Percentiles rank a stretch among this genome's conserved stretches.
Evolutionary conservation across 2,888 invertebrate genomes (phyloP).

Genomic region (Synergus itoensis): DNA sequence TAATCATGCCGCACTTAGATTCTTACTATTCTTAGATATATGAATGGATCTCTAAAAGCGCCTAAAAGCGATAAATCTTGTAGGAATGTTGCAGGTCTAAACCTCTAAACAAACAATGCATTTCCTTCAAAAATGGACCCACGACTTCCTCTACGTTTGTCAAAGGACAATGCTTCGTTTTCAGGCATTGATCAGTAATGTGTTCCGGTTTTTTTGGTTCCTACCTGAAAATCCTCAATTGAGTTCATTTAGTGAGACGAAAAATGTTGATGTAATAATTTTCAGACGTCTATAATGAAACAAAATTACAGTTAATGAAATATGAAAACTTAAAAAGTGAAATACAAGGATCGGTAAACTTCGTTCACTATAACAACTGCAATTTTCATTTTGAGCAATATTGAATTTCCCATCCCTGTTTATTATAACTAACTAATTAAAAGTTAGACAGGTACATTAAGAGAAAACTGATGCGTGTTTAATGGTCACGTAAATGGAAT

Average conservation of each 20-base stretch:
- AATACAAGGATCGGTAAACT: not conserved
- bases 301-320: not conserved
- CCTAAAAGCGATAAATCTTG: constrained; percentile 15
- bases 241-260: not conserved
- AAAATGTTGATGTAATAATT: not conserved
- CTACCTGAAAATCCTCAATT: constrained; percentile 28
- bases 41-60: constrained; percentile 17
- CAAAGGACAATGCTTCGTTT: constrained; percentile 31
- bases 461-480: constrained; percentile 3
- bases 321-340: not conserved
- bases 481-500: not conserved
- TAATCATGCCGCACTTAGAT: too few species aligned
- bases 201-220: not conserved
- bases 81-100: constrained; percentile 3
- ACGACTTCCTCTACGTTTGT: not conserved
- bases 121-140: constrained; percentile 15
- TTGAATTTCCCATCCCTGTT: not conserved
- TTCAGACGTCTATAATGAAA: not conserved
- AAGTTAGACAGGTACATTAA: not conserved
- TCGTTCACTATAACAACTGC: not conserved
- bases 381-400: not conserved
- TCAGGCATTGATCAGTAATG: constrained; percentile 26
- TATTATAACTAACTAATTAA: not conserved
- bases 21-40: not conserved
- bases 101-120: constrained; percentile 16